Percentiles rank a stretch among this genome's conserved stretches.
Evolutionary conservation across 2,888 invertebrate species (phyloP).

Genomic region (Cryptus viduatorius): DNA sequence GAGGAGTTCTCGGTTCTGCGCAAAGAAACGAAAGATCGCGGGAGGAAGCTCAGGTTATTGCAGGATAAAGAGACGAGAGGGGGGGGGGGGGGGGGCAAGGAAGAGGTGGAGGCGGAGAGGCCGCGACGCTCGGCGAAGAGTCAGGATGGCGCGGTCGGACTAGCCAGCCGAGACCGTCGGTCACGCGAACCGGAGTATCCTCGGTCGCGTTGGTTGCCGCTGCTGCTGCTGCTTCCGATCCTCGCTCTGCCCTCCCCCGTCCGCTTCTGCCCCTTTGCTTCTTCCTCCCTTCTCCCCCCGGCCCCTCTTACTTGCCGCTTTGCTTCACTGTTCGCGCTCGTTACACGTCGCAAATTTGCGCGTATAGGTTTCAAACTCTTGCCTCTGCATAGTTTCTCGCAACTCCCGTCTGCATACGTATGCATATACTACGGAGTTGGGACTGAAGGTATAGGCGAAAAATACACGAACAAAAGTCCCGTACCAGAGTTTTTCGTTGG

Average conservation of each 20-base stretch:
- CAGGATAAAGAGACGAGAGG: background rate
- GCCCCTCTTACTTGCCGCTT: constrained; percentile 23
- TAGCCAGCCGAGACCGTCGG: constrained; percentile 79
- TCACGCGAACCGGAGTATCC: constrained; percentile 80
- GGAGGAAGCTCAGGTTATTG: constrained; percentile 31
- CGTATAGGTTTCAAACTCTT: constrained; percentile 31
- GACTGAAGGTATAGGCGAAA: background rate
- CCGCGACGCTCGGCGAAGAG: constrained; percentile 64
- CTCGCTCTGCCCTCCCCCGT: constrained; percentile 43
- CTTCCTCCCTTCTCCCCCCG: constrained; percentile 37
- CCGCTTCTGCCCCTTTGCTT: constrained; percentile 28
- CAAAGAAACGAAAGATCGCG: constrained; percentile 41
- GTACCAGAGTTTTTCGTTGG: background rate
- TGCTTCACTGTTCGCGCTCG: constrained; percentile 47
- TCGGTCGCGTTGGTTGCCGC: constrained; percentile 49
- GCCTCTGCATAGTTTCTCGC: too few species aligned
- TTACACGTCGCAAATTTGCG: constrained; percentile 46
- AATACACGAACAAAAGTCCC: constrained; percentile 10
- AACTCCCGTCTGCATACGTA: too few species aligned
- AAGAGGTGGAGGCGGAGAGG: constrained; percentile 52
- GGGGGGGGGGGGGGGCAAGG: constrained; percentile 25
- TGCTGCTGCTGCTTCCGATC: constrained; percentile 41
- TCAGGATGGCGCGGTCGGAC: constrained; percentile 74
- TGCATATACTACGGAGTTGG: too few species aligned
- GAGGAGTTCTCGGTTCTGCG: background rate